Percentiles rank a stretch among this genome's conserved stretches.
Evolutionary conservation across 2,113 vertebrate species (phyloP).

Genomic region (Regulus satrapa): DNA sequence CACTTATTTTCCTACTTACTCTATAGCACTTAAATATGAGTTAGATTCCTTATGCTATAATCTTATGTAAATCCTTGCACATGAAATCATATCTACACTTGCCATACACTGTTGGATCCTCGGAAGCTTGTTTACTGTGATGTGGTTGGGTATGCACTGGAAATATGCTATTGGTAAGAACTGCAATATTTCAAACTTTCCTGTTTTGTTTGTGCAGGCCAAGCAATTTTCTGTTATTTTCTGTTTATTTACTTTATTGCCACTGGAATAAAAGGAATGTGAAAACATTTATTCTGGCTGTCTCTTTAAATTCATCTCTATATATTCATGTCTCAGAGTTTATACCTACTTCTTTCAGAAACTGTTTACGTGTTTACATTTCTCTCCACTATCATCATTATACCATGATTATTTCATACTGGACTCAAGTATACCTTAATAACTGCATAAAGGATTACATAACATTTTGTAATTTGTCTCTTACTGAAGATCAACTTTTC

Average conservation of each 20-base stretch:
- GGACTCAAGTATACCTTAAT: not conserved
- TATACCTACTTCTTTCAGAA: not conserved
- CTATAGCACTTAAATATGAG: not conserved
- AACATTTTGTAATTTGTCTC: not conserved
- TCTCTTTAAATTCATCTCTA: not conserved
- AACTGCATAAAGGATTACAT: not conserved
- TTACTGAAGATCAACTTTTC: not conserved
- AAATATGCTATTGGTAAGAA: not conserved
- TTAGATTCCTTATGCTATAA: not conserved
- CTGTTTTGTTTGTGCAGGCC: not conserved
- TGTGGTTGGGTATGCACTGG: not conserved
- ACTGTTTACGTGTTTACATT: not conserved
- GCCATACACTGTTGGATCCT: not conserved
- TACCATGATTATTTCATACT: not conserved
- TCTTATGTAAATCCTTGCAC: not conserved
- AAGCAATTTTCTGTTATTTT: not conserved
- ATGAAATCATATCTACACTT: not conserved
- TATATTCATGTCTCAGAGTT: not conserved
- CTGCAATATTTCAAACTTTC: not conserved
- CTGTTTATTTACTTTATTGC: not conserved
- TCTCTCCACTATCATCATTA: not conserved
- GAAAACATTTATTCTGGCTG: not conserved
- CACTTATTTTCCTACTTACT: not conserved
- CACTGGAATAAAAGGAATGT: not conserved
- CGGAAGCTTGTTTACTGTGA: not conserved